Conservation (phyloP, 2,888 invertebrate genomes). For the Diploptera punctata region DNA sequence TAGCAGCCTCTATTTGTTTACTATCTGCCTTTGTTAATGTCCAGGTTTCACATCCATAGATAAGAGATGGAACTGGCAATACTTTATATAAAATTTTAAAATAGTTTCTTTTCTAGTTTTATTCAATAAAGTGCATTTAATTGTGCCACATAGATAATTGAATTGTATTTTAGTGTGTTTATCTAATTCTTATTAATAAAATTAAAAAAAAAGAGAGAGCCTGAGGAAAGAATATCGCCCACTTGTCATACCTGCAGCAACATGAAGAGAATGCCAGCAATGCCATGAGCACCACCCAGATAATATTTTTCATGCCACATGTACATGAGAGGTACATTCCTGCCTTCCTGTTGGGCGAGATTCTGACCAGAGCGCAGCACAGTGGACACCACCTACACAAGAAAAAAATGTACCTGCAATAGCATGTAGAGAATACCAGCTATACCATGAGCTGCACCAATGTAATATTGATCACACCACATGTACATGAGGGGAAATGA, state of each 20-base stretch:
- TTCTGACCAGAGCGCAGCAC: slow-evolving; percentile 70
- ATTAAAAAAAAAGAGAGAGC: too few species aligned
- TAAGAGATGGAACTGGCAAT: too few species aligned
- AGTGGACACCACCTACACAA: slow-evolving; percentile 64
- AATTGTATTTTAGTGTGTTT: too few species aligned
- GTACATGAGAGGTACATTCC: slow-evolving; percentile 75
- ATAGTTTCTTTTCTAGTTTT: too few species aligned
- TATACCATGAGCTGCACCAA: slow-evolving; percentile 90
- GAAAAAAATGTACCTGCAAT: not conserved
- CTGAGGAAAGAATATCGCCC: too few species aligned
- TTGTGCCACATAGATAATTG: too few species aligned
- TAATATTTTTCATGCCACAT: slow-evolving; percentile 89
- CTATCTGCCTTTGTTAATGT: too few species aligned
- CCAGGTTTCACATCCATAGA: too few species aligned
- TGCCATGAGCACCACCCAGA: slow-evolving; percentile 89
- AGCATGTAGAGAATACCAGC: slow-evolving; percentile 71
- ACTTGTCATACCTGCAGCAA: slow-evolving; percentile 84
- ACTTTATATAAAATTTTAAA: too few species aligned
- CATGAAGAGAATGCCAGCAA: slow-evolving; percentile 83
- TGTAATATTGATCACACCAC: slow-evolving; percentile 87
- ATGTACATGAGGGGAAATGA: slow-evolving; percentile 77
- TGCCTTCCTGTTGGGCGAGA: slow-evolving; percentile 61
- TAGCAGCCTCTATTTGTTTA: too few species aligned
- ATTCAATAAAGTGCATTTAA: too few species aligned
- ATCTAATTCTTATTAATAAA: too few species aligned